These are phyloP conservation scores for Cyclina sinensis DNA, from an alignment of 1,140 invertebrate genomes.

Conservation along the genomic window DNA sequence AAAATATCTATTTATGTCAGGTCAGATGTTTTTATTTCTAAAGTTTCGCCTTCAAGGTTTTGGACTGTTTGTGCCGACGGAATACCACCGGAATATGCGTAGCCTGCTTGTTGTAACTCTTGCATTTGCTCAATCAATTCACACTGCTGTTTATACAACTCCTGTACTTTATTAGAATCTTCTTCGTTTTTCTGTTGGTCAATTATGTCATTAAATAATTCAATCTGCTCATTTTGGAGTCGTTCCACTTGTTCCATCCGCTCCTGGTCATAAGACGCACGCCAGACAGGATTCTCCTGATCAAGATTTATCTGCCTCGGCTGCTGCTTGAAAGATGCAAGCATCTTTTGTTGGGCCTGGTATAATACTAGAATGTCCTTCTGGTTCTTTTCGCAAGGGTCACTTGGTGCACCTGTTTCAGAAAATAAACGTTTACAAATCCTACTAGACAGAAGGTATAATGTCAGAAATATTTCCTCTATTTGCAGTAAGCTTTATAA, in stretches of 20 bases:
- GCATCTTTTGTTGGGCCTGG: not conserved
- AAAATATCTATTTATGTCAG: too few relatives aligned
- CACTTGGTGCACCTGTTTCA: not conserved
- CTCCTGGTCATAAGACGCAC: not conserved
- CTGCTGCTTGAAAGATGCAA: conserved; percentile 2
- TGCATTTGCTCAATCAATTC: conserved; percentile 9
- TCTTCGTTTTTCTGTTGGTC: not conserved
- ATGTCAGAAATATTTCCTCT: too few relatives aligned
- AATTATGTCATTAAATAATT: conserved; percentile 4
- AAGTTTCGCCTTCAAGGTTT: not conserved
- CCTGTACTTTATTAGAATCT: not conserved
- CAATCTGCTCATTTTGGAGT: not conserved
- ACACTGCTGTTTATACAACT: conserved; percentile 10
- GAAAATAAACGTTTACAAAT: not conserved
- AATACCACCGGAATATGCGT: conserved; percentile 7
- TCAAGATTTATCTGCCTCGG: not conserved
- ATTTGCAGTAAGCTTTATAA: too few relatives aligned
- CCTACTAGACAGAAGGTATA: too few relatives aligned
- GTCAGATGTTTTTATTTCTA: not conserved
- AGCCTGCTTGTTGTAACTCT: not conserved
- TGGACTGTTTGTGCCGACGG: not conserved
- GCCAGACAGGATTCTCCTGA: conserved; percentile 5
- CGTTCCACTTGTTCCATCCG: not conserved
- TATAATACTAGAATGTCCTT: not conserved
- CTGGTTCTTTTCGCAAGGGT: not conserved